These are phyloP conservation scores for Amphipyra tragopoginis DNA, from an alignment of 2,888 invertebrate species.

Conservation along the genomic window DNA sequence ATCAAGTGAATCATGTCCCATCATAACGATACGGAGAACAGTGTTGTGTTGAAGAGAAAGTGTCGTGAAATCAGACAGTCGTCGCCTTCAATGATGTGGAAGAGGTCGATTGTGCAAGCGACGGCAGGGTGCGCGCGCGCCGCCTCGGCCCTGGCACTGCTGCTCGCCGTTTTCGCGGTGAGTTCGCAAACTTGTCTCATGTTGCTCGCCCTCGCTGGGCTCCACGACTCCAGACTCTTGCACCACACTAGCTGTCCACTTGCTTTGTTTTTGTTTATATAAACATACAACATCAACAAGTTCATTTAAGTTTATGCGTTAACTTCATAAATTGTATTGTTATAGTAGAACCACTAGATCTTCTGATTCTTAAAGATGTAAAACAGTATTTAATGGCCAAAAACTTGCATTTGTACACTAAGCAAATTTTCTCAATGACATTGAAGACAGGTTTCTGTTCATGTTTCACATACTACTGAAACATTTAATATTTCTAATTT, in stretches of 20 bases:
- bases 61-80: conserved; percentile 86
- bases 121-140: conserved; percentile 68
- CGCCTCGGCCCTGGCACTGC: conserved; percentile 70
- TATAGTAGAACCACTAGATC: neutral
- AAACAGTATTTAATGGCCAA: no score
- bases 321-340: neutral
- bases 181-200: conserved; percentile 57
- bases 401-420: no score
- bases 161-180: conserved; percentile 72
- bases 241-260: neutral
- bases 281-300: conserved; percentile 27
- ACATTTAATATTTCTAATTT: no score
- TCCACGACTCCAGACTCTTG: neutral
- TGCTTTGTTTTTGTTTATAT: conserved; percentile 53
- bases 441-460: no score
- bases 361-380: neutral
- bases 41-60: conserved; percentile 84
- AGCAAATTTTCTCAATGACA: no score
- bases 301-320: neutral
- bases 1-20: conserved; percentile 69
- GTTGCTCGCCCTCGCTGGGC: neutral
- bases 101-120: conserved; percentile 89
- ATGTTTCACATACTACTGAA: no score
- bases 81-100: conserved; percentile 89
- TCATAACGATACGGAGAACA: conserved; percentile 61